These are phyloP conservation scores for Nannoperca obscura DNA, from an alignment of 2,797 vertebrate species.

Conservation along the genomic window DNA sequence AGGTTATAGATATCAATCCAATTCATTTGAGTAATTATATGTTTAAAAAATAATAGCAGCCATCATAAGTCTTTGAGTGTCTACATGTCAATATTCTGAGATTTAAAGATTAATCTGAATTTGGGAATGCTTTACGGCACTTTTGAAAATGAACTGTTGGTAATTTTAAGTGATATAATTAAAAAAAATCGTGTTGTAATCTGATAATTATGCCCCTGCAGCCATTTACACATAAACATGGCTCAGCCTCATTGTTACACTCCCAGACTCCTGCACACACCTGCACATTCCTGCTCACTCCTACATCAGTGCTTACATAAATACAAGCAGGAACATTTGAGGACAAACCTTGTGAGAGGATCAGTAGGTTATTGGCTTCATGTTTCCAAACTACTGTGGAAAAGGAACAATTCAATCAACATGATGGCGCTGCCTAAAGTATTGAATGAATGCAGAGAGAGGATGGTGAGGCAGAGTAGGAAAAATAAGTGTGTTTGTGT, in stretches of 20 bases:
- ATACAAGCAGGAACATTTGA: slow-evolving; percentile 15
- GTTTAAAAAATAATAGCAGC: neutral
- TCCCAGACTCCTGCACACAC: neutral
- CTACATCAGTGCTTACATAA: slow-evolving; percentile 24
- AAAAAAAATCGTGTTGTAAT: neutral
- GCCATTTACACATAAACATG: slow-evolving; percentile 6
- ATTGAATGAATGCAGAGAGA: slow-evolving; percentile 2
- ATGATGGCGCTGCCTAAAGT: neutral
- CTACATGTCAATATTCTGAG: too few relatives aligned
- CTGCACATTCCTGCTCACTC: neutral
- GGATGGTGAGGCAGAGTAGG: neutral
- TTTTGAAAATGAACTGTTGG: neutral
- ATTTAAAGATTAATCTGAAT: neutral
- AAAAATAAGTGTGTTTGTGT: slow-evolving; percentile 4
- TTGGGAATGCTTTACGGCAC: neutral
- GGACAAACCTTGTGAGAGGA: neutral
- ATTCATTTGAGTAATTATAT: neutral
- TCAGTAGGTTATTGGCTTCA: neutral
- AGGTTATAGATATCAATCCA: neutral
- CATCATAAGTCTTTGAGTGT: neutral
- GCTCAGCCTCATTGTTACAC: neutral
- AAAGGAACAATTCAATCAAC: neutral
- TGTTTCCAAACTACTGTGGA: neutral
- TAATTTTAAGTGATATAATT: neutral
- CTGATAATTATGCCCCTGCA: slow-evolving; percentile 1